Evolutionary conservation across 2,888 invertebrate genomes (phyloP), one percentile per base, ranked within the genome.

Genomic region (Ophioninae sp.): DNA sequence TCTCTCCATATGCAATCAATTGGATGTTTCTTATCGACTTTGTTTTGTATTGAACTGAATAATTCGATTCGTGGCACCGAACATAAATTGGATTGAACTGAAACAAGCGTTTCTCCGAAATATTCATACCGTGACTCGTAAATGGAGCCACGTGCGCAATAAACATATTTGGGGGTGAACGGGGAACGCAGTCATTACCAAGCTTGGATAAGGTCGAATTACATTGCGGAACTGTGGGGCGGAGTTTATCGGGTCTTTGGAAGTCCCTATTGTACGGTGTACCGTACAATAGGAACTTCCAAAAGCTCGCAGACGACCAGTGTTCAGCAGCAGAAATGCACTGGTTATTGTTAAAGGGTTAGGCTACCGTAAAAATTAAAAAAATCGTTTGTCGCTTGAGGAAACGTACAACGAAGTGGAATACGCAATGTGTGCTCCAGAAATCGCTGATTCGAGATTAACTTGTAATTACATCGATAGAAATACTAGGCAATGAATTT

Each of bases 161-260:
- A 74, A 80, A 80, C 83, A 80, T 83, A 80, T 80, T 80, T 74
- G 80, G 59, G 74, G 68, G 39, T 65, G 73, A 78, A 21, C 50
- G 62, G 20, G 23, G 65, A 10, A 64, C 56, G 64, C 61, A 64
- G n/a, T 30, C 30, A 30, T 30, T 30, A 23, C 39, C 39, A 50
- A 56, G 70, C 64, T 78, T 41, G 70, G 56, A 64, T 70, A 70
- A 64, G 50, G 78, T 65, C 78, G 78, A 81, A 81, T 81, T 84
- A 84, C 83, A 81, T 81, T 81, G 83, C 77, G 75, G 75, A 65
- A 65, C 78, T 57, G 74, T 67, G 65, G 81, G 81, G 78, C 78
- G 70, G 81, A 81, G 78, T 84, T 84, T 81, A 81, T 74, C 81
- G 83, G 78, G 83, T 81, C 81, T 84, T 81, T 81, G 81, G 81